Evolutionary conservation across 2,888 invertebrate species (phyloP), one percentile per base, ranked within the genome.

Genomic region (Papilio protenor): DNA sequence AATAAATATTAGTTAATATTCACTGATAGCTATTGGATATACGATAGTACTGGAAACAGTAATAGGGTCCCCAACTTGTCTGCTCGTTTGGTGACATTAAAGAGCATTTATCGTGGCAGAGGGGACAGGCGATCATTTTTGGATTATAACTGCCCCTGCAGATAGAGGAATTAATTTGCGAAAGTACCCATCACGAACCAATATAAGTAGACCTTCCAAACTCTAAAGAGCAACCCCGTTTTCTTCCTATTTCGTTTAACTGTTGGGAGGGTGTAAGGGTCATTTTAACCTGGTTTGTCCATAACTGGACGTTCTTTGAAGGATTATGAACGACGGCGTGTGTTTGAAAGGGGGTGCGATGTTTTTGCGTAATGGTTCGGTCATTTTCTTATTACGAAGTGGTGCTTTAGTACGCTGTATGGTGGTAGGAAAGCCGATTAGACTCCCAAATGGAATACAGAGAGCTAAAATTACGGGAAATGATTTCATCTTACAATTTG

Each of bases 251-350:
- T 33, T 73, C 76, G 80, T 82, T 81, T 82, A 80, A 81, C 77
- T 14, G 64, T 70, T 16, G 66, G 70, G 61, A 82, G 83, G 83
- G 69, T 80, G 66, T 81, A 81, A 66, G 81, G 86, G 14, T 84
- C 87, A 79, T 59, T 33, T 78, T 84, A 81, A 80, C 81, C 78
- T 89, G 90, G 90, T 81, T 81, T 78, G 84, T 85, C 85, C 85
- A 86, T 87, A 88, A 89, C 91, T 92, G 92, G 93, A 91, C 93
- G 90, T 91, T 91, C 93, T 94, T 93, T 94, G 93, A 92, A 89
- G 91, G 93, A 92, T 94, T 92, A 92, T 87, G 87, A 86, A 82
- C 83, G 84, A 81, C 81, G 84, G 81, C 84, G 85, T 84, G 87
- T 88, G 89, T 91, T 89, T 89, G 87, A 86, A 87, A 85, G 87